Evolutionary conservation across 2,797 vertebrate genomes (phyloP).

Genomic region (Pangasius macronema): DNA sequence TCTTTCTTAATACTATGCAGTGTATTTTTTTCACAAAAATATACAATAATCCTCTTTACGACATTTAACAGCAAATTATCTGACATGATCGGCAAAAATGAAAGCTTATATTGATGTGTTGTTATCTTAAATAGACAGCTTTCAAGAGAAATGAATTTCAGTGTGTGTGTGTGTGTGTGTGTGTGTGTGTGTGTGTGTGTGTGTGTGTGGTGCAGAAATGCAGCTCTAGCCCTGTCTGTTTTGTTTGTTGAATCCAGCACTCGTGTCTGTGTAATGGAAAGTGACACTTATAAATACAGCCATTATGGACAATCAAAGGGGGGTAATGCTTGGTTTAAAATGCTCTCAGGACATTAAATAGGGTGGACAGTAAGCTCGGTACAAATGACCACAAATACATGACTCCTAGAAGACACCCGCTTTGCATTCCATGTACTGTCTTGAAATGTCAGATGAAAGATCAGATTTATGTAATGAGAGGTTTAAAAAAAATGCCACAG

Average conservation of each 20-base stretch:
- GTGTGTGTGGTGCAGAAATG: not conserved
- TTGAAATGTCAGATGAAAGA: not conserved
- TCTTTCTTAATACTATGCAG: not conserved
- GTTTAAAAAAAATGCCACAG: not conserved
- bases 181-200: not conserved
- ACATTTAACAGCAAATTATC: not conserved
- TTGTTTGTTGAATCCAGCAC: not conserved
- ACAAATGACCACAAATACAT: not conserved
- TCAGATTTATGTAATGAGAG: not conserved
- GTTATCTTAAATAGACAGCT: not conserved
- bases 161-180: not conserved
- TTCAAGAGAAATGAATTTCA: not conserved
- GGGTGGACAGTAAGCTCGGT: not conserved
- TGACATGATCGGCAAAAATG: not conserved
- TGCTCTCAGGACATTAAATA: not conserved
- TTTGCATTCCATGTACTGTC: not conserved
- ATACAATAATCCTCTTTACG: not conserved
- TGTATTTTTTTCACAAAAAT: not conserved
- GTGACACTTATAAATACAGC: not conserved
- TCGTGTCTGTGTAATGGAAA: not conserved
- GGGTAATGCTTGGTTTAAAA: not conserved
- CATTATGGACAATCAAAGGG: not conserved
- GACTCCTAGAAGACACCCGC: not conserved
- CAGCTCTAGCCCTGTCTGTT: slow-evolving; percentile 1
- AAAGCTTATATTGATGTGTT: not conserved